A percentile compares a stretch with the other conserved stretches of the same genome.
These are phyloP conservation scores for Tragelaphus imberbis DNA, from an alignment of 2,113 vertebrate species.

Conservation along the genomic window DNA sequence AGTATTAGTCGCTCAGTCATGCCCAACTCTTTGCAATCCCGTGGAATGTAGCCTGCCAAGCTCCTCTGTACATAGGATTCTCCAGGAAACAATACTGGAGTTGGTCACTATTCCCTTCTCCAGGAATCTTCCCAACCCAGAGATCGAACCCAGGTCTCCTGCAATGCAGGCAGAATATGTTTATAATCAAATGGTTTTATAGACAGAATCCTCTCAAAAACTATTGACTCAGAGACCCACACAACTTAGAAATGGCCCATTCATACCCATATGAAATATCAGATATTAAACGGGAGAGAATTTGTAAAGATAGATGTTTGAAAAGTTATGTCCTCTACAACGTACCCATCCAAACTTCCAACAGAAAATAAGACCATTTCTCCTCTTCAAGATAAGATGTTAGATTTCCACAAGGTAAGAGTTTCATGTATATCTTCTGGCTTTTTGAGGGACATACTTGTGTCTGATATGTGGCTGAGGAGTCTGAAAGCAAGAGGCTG, in stretches of 20 bases:
- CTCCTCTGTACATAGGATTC: not conserved
- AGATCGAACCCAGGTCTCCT: not conserved
- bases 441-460: not conserved
- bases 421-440: not conserved
- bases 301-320: not conserved
- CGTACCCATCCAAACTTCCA: not conserved
- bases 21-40: not conserved
- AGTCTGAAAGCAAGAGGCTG: not conserved
- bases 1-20: not conserved
- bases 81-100: not conserved
- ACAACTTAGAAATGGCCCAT: not conserved
- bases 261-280: not conserved
- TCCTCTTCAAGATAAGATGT: not conserved
- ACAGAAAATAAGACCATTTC: not conserved
- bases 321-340: not conserved
- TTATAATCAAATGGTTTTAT: not conserved
- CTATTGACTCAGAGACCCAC: not conserved
- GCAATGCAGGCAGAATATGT: not conserved
- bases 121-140: not conserved
- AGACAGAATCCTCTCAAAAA: not conserved
- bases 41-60: not conserved
- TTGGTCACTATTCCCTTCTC: not conserved
- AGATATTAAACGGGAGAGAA: not conserved
- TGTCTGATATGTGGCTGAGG: not conserved
- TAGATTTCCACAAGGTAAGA: not conserved